phyloP scores from a whole-genome alignment of 2,797 vertebrate species.

The Sphenopsis melanotis region DNA sequence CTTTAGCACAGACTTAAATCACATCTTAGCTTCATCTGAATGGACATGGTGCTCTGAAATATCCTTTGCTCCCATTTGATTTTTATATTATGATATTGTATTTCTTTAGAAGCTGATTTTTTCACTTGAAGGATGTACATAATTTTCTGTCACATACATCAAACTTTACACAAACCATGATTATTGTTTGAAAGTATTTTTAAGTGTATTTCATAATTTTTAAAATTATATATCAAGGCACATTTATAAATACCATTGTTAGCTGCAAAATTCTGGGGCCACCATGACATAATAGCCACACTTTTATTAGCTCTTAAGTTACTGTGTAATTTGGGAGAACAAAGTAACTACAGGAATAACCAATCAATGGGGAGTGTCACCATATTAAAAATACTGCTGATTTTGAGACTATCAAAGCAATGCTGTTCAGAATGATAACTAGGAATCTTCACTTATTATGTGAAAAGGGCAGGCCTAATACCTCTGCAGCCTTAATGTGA shows the following conservation, averaged over 20 bases:
- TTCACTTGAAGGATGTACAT: not conserved
- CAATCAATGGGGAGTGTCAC: rapidly evolving
- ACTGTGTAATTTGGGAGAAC: not conserved
- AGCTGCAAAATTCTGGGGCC: not conserved
- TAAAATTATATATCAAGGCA: not conserved
- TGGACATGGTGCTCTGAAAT: not conserved
- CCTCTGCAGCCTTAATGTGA: not conserved
- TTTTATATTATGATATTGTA: not conserved
- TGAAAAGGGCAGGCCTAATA: not conserved
- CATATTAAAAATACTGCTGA: not conserved
- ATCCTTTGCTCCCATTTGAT: not conserved
- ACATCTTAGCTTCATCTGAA: not conserved
- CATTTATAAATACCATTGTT: not conserved
- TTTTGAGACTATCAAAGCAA: not conserved
- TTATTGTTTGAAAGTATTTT: not conserved
- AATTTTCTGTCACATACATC: not conserved
- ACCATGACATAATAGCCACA: not conserved
- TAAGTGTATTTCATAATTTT: not conserved
- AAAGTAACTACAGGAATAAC: not conserved
- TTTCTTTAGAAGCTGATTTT: not conserved
- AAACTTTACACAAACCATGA: not conserved
- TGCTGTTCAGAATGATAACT: not conserved
- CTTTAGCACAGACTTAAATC: not conserved
- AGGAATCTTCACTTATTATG: not conserved
- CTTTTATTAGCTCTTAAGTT: not conserved